A percentile compares a stretch with the other conserved stretches of the same genome.
phyloP scores from a whole-genome alignment of 2,113 vertebrate species.

The Rousettus leschenaultii region DNA sequence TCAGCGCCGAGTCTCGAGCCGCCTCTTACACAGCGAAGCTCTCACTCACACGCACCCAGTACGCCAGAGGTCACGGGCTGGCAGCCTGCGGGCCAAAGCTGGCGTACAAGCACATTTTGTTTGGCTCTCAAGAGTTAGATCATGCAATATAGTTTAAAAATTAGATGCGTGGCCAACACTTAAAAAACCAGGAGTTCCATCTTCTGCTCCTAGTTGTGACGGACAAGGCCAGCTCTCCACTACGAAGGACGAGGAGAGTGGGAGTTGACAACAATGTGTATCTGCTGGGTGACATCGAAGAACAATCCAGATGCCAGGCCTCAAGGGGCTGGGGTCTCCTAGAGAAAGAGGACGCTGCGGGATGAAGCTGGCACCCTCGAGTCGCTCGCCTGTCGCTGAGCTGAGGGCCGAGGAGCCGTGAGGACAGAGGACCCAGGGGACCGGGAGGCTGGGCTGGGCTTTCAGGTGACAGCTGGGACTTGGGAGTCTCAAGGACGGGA shows the following conservation, averaged over 20 bases:
- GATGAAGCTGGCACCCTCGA: accelerated
- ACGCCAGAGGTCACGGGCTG: neutral
- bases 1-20: neutral
- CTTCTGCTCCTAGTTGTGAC: neutral
- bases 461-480: too few species aligned
- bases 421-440: too few species aligned
- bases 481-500: neutral
- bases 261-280: neutral
- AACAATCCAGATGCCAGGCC: neutral
- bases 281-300: neutral
- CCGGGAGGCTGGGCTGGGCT: neutral
- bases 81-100: neutral
- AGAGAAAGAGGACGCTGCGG: neutral
- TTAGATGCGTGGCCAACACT: neutral
- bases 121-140: neutral
- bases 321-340: neutral
- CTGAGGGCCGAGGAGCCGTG: accelerated
- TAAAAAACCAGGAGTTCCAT: neutral
- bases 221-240: neutral
- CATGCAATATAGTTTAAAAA: neutral
- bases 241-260: neutral
- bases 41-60: neutral
- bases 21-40: neutral
- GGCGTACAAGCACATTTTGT: neutral
- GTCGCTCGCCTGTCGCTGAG: too few species aligned